A percentile compares a stretch with the other conserved stretches of the same genome.
These are phyloP conservation scores for Oxytorus armatus DNA, from an alignment of 2,888 invertebrate species.

Conservation along the genomic window DNA sequence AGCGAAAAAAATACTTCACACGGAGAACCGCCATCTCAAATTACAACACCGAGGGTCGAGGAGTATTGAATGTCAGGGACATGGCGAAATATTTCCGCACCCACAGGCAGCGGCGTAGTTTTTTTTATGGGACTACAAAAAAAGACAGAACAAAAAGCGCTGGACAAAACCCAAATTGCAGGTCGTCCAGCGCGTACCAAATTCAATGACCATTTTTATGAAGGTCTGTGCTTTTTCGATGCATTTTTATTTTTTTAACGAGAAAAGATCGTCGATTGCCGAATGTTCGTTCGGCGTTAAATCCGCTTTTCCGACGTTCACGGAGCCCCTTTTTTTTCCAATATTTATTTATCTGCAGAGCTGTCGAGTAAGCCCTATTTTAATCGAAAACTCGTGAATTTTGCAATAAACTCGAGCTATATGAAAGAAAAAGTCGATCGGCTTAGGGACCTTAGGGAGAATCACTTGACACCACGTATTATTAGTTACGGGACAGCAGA, in stretches of 20 bases:
- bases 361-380: constrained; percentile 43
- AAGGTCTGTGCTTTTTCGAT: too few relatives aligned
- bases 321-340: not conserved
- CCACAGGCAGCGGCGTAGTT: too few relatives aligned
- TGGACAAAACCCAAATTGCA: constrained; percentile 7
- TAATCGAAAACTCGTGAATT: constrained; percentile 52
- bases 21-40: too few relatives aligned
- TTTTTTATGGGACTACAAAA: not conserved
- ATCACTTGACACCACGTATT: not conserved
- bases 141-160: not conserved
- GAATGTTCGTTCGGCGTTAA: constrained; percentile 32
- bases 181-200: too few relatives aligned
- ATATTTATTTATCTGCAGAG: constrained; percentile 25
- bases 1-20: too few relatives aligned
- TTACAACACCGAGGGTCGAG: too few relatives aligned
- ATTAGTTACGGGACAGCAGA: constrained; percentile 19
- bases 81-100: too few relatives aligned
- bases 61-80: too few relatives aligned
- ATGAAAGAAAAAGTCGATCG: constrained; percentile 37
- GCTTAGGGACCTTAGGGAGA: constrained; percentile 19
- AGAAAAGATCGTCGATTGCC: not conserved
- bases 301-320: constrained; percentile 31
- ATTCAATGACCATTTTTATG: not conserved
- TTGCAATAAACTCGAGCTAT: constrained; percentile 24
- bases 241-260: not conserved